These are phyloP conservation scores for Stictocephala bisonia DNA, from an alignment of 2,888 invertebrate genomes.

Conservation along the genomic window DNA sequence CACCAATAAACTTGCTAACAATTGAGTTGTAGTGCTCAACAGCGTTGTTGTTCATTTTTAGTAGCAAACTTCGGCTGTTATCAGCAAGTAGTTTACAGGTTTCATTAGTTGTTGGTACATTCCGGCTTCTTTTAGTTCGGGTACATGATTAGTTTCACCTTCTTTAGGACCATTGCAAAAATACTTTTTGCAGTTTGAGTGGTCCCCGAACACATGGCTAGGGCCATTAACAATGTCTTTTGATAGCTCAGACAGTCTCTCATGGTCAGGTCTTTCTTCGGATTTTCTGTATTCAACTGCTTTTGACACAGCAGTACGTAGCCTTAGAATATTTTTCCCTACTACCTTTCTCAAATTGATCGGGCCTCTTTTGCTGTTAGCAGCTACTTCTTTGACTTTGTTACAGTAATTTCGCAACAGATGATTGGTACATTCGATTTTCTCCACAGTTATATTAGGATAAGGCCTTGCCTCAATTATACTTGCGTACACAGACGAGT, in stretches of 20 bases:
- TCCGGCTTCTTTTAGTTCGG: slow-evolving; percentile 12
- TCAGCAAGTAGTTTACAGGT: slow-evolving; percentile 4
- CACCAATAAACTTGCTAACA: slow-evolving; percentile 61
- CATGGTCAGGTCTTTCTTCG: too few species aligned
- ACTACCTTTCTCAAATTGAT: slow-evolving; percentile 5
- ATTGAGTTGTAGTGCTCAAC: slow-evolving; percentile 61
- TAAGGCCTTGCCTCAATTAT: slow-evolving; percentile 57
- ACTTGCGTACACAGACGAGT: slow-evolving; percentile 60
- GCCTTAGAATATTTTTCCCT: background rate
- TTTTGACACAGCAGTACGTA: slow-evolving; percentile 17
- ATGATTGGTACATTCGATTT: slow-evolving; percentile 62
- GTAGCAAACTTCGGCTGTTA: slow-evolving; percentile 52
- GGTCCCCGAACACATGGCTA: slow-evolving; percentile 59
- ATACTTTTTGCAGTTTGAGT: slow-evolving; percentile 55
- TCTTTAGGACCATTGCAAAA: slow-evolving; percentile 48
- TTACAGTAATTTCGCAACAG: slow-evolving; percentile 50
- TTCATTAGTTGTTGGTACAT: slow-evolving; percentile 36
- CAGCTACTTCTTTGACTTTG: slow-evolving; percentile 40
- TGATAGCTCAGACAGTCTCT: background rate
- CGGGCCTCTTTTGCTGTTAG: slow-evolving; percentile 18
- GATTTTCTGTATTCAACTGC: slow-evolving; percentile 34
- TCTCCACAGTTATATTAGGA: slow-evolving; percentile 55
- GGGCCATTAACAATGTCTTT: slow-evolving; percentile 50
- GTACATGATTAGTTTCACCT: slow-evolving; percentile 34
- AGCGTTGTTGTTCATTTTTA: slow-evolving; percentile 58